phyloP scores from a whole-genome alignment of 2,888 invertebrate species.

The Caenorhabditis japonica region DNA sequence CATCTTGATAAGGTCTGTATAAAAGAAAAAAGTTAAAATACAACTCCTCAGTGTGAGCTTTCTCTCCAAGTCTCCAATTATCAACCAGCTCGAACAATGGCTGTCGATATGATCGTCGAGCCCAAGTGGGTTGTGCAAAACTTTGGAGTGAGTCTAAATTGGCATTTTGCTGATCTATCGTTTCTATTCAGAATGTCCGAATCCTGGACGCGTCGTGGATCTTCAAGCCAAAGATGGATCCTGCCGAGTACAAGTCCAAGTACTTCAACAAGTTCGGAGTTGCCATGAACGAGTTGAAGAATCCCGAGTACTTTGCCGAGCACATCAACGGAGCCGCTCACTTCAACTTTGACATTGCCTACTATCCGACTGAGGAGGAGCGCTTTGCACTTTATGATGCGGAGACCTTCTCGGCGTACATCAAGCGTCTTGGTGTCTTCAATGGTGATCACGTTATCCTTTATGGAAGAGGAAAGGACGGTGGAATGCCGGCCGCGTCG shows the following conservation, averaged over 20 bases:
- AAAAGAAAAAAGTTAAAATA: too few relatives aligned
- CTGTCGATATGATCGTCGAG: conserved; percentile 52
- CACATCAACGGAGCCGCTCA: conserved; percentile 67
- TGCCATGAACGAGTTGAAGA: conserved; percentile 56
- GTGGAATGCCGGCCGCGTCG: conserved; percentile 66
- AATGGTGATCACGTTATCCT: conserved; percentile 64
- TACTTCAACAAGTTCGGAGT: conserved; percentile 66
- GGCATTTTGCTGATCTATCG: neutral
- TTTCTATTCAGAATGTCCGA: conserved; percentile 42
- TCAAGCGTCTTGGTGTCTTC: conserved; percentile 65
- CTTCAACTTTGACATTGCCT: conserved; percentile 69
- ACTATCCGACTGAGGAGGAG: conserved; percentile 66
- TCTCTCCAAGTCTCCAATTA: conserved; percentile 9
- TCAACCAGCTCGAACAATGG: conserved; percentile 44
- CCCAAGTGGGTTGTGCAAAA: conserved; percentile 53
- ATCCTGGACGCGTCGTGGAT: conserved; percentile 55
- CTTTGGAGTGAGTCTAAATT: conserved; percentile 43
- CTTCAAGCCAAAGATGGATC: conserved; percentile 48
- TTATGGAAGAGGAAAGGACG: conserved; percentile 64
- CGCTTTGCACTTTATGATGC: conserved; percentile 63
- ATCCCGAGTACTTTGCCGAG: conserved; percentile 52
- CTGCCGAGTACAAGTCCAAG: conserved; percentile 58
- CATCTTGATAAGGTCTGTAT: too few relatives aligned
- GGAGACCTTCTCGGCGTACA: conserved; percentile 65
- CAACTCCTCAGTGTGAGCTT: conserved; percentile 17